A percentile compares a stretch with the other conserved stretches of the same genome.
Conservation (phyloP, 2,888 invertebrate species). For the Leucania comma region DNA sequence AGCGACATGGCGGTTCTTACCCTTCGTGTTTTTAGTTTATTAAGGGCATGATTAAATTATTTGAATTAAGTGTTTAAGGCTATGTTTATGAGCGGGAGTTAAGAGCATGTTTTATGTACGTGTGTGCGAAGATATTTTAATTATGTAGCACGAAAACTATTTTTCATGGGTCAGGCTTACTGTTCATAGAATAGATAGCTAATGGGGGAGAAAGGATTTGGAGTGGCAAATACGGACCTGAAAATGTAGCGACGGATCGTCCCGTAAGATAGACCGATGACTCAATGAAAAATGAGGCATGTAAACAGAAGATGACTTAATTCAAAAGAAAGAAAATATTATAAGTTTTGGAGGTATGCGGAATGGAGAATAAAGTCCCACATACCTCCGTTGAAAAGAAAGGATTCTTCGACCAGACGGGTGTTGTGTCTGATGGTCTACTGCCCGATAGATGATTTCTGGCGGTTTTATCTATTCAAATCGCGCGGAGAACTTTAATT, state of each 20-base stretch:
- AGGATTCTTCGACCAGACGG: no score
- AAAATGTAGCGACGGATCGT: background rate
- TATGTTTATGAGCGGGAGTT: constrained; percentile 25
- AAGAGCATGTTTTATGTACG: constrained; percentile 13
- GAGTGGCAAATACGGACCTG: background rate
- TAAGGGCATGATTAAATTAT: constrained; percentile 61
- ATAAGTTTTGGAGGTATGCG: no score
- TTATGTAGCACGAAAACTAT: background rate
- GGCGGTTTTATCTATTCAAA: no score
- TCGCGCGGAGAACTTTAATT: no score
- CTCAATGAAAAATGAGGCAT: background rate
- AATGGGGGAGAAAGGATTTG: background rate
- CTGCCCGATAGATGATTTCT: no score
- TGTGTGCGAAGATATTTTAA: constrained; percentile 16
- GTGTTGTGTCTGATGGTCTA: no score
- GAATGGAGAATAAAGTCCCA: no score
- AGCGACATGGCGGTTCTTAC: constrained; percentile 38
- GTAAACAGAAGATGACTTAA: background rate
- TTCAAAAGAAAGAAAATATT: background rate
- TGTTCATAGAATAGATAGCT: background rate
- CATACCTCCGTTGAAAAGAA: no score
- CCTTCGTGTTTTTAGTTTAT: constrained; percentile 58
- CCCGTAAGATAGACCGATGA: no score
- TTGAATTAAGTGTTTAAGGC: constrained; percentile 50
- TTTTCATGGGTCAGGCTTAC: no score